These are phyloP conservation scores for Eutolmus rufibarbis DNA, from an alignment of 2,888 invertebrate species.

Conservation along the genomic window DNA sequence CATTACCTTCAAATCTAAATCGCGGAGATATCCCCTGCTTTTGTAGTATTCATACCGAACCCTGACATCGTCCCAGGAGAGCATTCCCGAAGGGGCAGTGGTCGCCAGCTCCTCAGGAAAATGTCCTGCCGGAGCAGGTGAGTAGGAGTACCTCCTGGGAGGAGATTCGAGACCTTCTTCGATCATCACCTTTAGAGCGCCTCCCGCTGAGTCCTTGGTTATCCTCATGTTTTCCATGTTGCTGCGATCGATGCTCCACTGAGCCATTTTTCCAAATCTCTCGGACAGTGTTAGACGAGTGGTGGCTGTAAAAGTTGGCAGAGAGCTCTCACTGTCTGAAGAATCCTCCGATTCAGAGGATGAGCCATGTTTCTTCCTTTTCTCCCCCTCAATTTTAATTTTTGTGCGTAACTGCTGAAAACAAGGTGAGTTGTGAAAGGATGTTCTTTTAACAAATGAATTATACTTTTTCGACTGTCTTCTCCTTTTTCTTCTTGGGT, in stretches of 20 bases:
- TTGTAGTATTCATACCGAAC: conserved; percentile 90
- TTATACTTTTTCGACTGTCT: conserved; percentile 61
- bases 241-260: conserved; percentile 84
- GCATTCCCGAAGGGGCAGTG: conserved; percentile 73
- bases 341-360: conserved; percentile 71
- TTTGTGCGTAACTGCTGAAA: conserved; percentile 57
- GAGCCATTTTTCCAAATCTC: conserved; percentile 90
- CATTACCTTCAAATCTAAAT: conserved; percentile 64
- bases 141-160: conserved; percentile 66
- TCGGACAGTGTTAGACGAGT: conserved; percentile 81
- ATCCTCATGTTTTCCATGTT: conserved; percentile 88
- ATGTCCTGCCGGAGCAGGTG: conserved; percentile 76
- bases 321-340: conserved; percentile 66
- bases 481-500: conserved; percentile 63
- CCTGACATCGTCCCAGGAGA: conserved; percentile 88
- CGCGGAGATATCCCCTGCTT: conserved; percentile 83
- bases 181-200: conserved; percentile 79
- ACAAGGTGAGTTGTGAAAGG: neutral
- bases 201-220: conserved; percentile 77
- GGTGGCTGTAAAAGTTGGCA: conserved; percentile 70
- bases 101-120: conserved; percentile 80
- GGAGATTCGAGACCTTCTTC: conserved; percentile 71
- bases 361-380: conserved; percentile 63
- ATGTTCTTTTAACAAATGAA: neutral
- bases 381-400: conserved; percentile 63